Percentiles rank a stretch among this genome's conserved stretches.
Evolutionary conservation across 2,797 vertebrate genomes (phyloP).

Genomic region (Spinus pinus): DNA sequence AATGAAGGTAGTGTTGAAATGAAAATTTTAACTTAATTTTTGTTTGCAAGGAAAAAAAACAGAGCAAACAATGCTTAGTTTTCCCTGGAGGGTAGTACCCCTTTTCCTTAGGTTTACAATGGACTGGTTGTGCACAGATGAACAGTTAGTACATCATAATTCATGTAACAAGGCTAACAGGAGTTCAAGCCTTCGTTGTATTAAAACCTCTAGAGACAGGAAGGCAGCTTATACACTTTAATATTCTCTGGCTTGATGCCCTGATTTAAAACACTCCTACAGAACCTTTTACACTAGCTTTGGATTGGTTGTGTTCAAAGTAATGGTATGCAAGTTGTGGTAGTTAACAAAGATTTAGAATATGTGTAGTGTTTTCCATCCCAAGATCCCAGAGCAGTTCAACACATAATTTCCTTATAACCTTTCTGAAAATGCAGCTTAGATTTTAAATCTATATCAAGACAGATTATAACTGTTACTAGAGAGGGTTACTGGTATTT

Average conservation of each 20-base stretch:
- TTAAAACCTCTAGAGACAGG: neutral
- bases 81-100: neutral
- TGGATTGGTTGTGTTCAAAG: neutral
- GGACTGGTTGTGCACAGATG: neutral
- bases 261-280: neutral
- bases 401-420: neutral
- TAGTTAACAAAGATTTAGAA: neutral
- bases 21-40: neutral
- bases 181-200: neutral
- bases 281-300: neutral
- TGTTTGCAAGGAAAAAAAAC: neutral
- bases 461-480: neutral
- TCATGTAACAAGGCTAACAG: slow-evolving; percentile 17
- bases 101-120: neutral
- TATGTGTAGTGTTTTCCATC: neutral
- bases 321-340: neutral
- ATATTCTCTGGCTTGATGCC: slow-evolving; percentile 22
- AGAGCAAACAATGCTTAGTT: neutral
- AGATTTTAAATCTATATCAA: neutral
- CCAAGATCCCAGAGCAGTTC: neutral
- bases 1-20: neutral
- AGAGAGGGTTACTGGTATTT: neutral
- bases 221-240: slow-evolving; percentile 12
- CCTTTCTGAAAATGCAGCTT: neutral
- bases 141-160: neutral